A percentile compares a stretch with the other conserved stretches of the same genome.
Evolutionary conservation across 2,888 invertebrate species (phyloP).

Genomic region (Metalampra italica): DNA sequence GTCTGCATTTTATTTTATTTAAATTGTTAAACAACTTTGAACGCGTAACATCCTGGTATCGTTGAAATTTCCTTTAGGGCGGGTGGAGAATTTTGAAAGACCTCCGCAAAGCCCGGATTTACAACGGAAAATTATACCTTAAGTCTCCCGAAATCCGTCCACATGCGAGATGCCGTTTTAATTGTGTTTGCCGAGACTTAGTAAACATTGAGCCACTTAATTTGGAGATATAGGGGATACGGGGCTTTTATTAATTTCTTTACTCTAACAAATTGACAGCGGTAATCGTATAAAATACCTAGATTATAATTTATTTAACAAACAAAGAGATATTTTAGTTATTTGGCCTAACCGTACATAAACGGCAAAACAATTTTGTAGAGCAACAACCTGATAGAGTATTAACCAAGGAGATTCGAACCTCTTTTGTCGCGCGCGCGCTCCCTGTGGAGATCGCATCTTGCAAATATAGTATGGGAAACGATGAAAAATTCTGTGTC

Average conservation of each 20-base stretch:
- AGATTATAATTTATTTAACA: too few relatives aligned
- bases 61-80: constrained; percentile 46
- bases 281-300: too few relatives aligned
- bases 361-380: too few relatives aligned
- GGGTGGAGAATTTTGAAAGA: constrained; percentile 44
- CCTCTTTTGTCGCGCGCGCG: too few relatives aligned
- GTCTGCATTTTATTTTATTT: constrained; percentile 13
- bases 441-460: too few relatives aligned
- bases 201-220: constrained; percentile 59
- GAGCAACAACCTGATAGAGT: too few relatives aligned
- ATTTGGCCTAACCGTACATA: too few relatives aligned
- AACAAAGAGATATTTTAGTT: too few relatives aligned
- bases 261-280: background rate
- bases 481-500: too few relatives aligned
- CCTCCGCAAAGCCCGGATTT: constrained; percentile 53
- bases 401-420: too few relatives aligned
- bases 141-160: constrained; percentile 55
- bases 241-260: constrained; percentile 32
- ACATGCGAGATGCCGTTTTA: constrained; percentile 64
- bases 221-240: constrained; percentile 35
- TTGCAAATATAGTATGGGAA: too few relatives aligned
- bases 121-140: constrained; percentile 59
- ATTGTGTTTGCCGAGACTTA: constrained; percentile 67
- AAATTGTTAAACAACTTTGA: constrained; percentile 14
- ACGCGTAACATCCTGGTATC: constrained; percentile 21